Evolutionary conservation across 2,113 vertebrate species (phyloP), one percentile per base, ranked within the genome.

Genomic region (Anas platyrhynchos): DNA sequence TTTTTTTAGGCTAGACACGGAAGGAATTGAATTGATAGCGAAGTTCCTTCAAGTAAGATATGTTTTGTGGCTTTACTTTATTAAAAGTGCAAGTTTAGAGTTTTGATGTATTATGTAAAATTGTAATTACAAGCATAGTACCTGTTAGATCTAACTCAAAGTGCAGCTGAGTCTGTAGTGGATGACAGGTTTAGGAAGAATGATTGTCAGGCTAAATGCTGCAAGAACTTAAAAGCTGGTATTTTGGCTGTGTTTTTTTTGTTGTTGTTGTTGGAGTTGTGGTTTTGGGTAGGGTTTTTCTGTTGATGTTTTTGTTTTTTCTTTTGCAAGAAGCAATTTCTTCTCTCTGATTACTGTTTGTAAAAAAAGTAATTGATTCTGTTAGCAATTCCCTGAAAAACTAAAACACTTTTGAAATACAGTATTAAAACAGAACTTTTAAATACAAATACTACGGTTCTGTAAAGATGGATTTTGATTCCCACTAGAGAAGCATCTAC

Each of bases 21-120:
- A 99, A 97, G 99, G 99, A 97, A 99, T 99, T 80, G 99, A 99
- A 94, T 97, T 99, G 97, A 98, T 99, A 98, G 98, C 98, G 38
- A 98, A 98, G 83, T 99, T 99, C 97, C 98, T 99, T 97, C 99
- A 98, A 97, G 99, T 99, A 98, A 98, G 98, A 97, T 65, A 54
- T 26, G 63, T 78, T 94, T 95, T 93, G 65, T 81, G 83, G 91
- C 91, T 86, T 95, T 62, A 74, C 58, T 84, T 72, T 20, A 58
- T 82, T 80, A 50, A 54, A 92, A 88, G 4, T 31, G 9, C 58
- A 68, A 67, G 36, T 82, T 69, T n/a, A 14, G 9, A 56, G 23
- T 88, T 68, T 25, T 78, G n/a, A 52, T 67, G 7, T n/a, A 13
- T 61, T 55, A 20, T 8, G 3, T 59, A 36, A 36, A 86, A 74